phyloP scores from a whole-genome alignment of 1,140 invertebrate species.

The Hyles euphorbiae region DNA sequence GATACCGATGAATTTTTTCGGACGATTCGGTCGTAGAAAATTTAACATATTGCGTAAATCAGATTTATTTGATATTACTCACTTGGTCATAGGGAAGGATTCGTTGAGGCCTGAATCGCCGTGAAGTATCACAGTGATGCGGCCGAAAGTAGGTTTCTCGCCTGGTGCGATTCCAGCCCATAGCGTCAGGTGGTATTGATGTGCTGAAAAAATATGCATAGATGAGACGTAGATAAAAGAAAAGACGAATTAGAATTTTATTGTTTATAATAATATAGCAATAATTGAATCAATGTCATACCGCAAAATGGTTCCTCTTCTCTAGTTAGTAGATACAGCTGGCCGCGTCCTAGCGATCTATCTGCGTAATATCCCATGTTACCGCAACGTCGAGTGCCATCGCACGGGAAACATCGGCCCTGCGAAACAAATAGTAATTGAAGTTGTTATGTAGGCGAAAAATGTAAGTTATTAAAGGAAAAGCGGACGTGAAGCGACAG shows the following conservation, averaged over 20 bases:
- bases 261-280: neutral
- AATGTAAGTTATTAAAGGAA: no score
- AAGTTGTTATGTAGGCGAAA: no score
- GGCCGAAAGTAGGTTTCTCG: conserved; percentile 83
- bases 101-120: conserved; percentile 90
- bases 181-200: conserved; percentile 90
- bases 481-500: no score
- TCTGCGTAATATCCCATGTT: conserved; percentile 97
- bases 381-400: conserved; percentile 81
- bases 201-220: conserved; percentile 74
- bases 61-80: conserved; percentile 34
- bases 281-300: conserved; percentile 51
- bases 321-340: conserved; percentile 89
- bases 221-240: conserved; percentile 3
- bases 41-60: neutral
- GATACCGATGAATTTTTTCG: neutral
- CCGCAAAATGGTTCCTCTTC: conserved; percentile 95
- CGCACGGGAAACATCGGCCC: conserved; percentile 77
- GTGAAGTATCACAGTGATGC: conserved; percentile 88
- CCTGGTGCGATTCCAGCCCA: conserved; percentile 85
- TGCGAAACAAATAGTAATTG: conserved; percentile 73
- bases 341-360: conserved; percentile 84
- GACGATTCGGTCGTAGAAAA: neutral
- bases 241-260: neutral
- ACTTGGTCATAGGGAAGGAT: conserved; percentile 91